Conservation (phyloP, 2,797 vertebrate genomes). For the Antennarius maculatus region DNA sequence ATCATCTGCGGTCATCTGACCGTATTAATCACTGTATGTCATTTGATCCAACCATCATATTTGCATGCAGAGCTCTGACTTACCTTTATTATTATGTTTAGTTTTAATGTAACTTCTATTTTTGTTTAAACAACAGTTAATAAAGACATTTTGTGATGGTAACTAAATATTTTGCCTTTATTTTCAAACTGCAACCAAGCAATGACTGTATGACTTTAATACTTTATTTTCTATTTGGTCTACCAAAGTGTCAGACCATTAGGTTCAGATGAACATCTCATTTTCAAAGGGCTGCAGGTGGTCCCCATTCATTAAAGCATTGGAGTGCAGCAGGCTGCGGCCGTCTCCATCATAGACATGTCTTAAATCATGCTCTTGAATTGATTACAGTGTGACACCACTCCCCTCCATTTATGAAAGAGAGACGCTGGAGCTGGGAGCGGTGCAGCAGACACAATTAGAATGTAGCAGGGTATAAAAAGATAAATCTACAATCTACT, state of each 20-base stretch:
- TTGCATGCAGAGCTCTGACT: constrained; percentile 66
- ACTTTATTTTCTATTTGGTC: background rate
- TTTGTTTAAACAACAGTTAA: constrained; percentile 71
- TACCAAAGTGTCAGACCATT: background rate
- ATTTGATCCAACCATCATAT: constrained; percentile 33
- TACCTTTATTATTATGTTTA: constrained; percentile 59
- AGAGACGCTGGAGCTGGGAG: constrained; percentile 20
- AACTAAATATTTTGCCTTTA: constrained; percentile 5
- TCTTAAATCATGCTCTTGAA: constrained; percentile 64
- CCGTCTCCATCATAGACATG: constrained; percentile 51
- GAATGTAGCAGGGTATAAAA: background rate
- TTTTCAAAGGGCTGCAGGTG: constrained; percentile 22
- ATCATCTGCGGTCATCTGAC: constrained; percentile 35
- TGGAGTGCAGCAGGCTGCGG: constrained; percentile 44
- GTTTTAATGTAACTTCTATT: constrained; percentile 72
- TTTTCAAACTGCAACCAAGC: background rate
- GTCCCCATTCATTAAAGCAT: constrained; percentile 33
- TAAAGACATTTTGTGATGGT: constrained; percentile 77
- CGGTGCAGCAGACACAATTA: constrained; percentile 5
- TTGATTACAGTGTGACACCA: constrained; percentile 46
- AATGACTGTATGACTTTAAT: too few relatives aligned
- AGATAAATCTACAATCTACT: background rate
- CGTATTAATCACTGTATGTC: constrained; percentile 45
- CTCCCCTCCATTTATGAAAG: constrained; percentile 17
- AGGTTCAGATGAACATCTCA: constrained; percentile 22